Conservation (phyloP, 1,140 invertebrate species). For the Solenopsis fugax region DNA sequence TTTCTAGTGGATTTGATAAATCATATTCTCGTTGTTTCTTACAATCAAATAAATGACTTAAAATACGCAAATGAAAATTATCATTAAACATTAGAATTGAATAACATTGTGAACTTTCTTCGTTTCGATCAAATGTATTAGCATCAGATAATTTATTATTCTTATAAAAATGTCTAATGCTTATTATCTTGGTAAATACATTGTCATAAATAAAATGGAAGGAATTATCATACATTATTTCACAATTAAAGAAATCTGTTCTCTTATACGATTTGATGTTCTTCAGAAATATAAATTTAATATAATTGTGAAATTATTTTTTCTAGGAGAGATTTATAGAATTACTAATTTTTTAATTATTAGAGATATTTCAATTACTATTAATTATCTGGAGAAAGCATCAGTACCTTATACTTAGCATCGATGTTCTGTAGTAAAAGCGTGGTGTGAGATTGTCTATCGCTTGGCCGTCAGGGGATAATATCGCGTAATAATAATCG, state of each 20-base stretch:
- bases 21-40: neutral
- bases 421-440: constrained; percentile 8
- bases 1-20: constrained; percentile 4
- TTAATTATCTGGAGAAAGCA: constrained; percentile 26
- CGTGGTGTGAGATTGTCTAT: constrained; percentile 8
- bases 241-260: neutral
- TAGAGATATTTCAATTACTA: constrained; percentile 10
- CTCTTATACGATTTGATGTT: neutral
- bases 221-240: neutral
- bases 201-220: neutral
- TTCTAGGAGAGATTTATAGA: neutral
- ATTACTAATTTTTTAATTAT: neutral
- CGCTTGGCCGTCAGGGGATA: constrained; percentile 64
- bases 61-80: neutral
- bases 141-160: neutral
- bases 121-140: neutral
- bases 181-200: constrained; percentile 21
- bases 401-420: no score
- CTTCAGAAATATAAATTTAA: neutral
- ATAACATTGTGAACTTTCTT: neutral
- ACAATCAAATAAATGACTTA: neutral
- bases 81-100: neutral
- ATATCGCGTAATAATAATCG: constrained; percentile 79
- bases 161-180: neutral
- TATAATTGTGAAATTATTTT: neutral